Conservation (phyloP, 1,140 invertebrate genomes). For the Archegozetes longisetosus region DNA sequence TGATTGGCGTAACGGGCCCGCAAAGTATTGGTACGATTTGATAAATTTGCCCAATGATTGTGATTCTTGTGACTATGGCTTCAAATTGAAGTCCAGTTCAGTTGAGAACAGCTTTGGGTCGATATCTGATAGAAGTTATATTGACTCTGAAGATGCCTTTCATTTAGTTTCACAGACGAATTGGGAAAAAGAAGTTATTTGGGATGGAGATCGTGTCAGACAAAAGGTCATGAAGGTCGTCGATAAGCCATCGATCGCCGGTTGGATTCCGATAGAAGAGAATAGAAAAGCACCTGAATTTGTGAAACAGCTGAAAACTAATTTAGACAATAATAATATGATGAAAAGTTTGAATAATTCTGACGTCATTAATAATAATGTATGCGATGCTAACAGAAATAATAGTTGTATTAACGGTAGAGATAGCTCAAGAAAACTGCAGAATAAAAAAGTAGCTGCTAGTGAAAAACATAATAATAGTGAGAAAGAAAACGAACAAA, state of each 20-base stretch:
- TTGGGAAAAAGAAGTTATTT: constrained; percentile 27
- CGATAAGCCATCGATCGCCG: neutral
- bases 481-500: neutral
- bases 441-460: neutral
- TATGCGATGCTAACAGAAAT: neutral
- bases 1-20: no score
- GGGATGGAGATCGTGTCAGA: constrained; percentile 89
- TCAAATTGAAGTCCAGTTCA: no score
- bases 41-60: no score
- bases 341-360: neutral
- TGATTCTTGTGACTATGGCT: no score
- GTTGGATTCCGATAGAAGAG: neutral
- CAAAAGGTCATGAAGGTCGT: constrained; percentile 40
- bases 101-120: no score
- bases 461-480: neutral
- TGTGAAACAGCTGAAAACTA: neutral
- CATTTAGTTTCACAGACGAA: neutral
- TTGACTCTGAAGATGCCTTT: neutral
- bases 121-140: no score
- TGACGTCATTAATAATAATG: neutral
- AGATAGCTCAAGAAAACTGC: neutral
- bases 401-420: neutral
- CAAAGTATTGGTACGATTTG: no score
- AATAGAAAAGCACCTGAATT: neutral
- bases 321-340: neutral